Evolutionary conservation across 2,888 invertebrate species (phyloP), one percentile per base, ranked within the genome.

Genomic region (Orthosia gothica): DNA sequence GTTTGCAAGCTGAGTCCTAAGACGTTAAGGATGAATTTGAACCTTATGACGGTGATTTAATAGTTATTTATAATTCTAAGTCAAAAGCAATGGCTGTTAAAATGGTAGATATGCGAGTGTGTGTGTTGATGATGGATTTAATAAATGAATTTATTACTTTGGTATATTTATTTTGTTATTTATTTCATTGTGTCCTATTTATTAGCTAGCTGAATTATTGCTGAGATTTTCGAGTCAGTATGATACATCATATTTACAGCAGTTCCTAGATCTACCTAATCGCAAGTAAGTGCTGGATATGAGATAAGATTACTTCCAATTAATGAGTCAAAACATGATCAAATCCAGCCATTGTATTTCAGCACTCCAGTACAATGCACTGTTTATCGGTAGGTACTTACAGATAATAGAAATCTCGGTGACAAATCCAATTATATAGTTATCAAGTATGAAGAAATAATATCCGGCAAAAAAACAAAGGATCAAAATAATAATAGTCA

Each of bases 91-190:
- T 54, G 40, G 12, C 40, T 54, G 59, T 72, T 23, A 63, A 2
- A 15, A 59, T 2, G 20, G 1, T 23, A 20, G 16, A 45, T 49
- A 59, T 50, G 13, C 11, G 5, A 55, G 26, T 49, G 26, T 54
- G 49, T 49, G 47, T 77, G 55, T 81, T 81, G 5, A 55, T 40
- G 40, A 40, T 40, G 7, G 9, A 40, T 40, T 47, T 55, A 81
- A 61, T 79, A 80, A 54, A 83, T 23, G 0, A 58, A 74, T 75
- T 81, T 84, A 62, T 80, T 84, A 81, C 47, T 70, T 81, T 83
- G 65, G 12, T 74, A 63, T 71, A 50, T 23, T 32, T 58, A 0
- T 45, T 5, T 12, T 45, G 2, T 70, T 52, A 61, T 55, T 12
- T 1, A 18, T 20, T 66, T 13, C 11, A 58, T 45, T 16, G 1